Evolutionary conservation across 1,140 invertebrate genomes (phyloP).

Genomic region (Drosophila nigrodunni): DNA sequence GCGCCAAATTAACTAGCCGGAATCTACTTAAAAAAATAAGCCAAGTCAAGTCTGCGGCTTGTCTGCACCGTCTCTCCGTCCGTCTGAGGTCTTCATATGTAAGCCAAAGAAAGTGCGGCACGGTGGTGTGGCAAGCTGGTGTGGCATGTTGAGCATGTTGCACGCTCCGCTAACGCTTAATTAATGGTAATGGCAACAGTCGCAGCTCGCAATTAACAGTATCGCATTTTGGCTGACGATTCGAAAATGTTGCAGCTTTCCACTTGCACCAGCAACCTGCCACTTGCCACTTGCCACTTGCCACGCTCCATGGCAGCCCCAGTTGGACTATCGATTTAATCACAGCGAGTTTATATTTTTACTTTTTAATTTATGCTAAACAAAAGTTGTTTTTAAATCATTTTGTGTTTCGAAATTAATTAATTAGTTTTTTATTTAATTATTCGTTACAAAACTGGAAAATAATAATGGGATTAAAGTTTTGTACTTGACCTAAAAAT

Average conservation of each 20-base stretch:
- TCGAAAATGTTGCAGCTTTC: constrained; percentile 1
- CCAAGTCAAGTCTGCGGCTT: neutral
- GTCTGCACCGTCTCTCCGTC: neutral
- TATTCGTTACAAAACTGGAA: too few species aligned
- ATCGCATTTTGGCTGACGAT: constrained; percentile 45
- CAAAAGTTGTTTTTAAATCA: too few species aligned
- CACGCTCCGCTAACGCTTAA: constrained; percentile 76
- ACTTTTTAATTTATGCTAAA: too few species aligned
- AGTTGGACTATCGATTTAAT: too few species aligned
- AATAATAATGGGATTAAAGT: too few species aligned
- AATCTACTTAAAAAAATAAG: constrained; percentile 29
- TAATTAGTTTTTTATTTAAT: too few species aligned
- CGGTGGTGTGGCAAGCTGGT: constrained; percentile 21
- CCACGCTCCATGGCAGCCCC: neutral
- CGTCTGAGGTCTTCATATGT: constrained; percentile 46
- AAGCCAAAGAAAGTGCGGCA: constrained; percentile 75
- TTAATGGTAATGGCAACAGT: constrained; percentile 64
- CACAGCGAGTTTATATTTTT: too few species aligned
- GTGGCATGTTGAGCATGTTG: constrained; percentile 59
- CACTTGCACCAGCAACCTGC: constrained; percentile 7
- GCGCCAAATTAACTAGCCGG: constrained; percentile 49
- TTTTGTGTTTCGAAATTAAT: too few species aligned
- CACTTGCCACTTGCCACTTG: neutral
- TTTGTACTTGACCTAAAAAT: too few species aligned
- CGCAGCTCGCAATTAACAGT: constrained; percentile 59